Base-by-base conservation (phyloP, 2,797 vertebrate genomes). In the Trachops cirrhosus region DNA sequence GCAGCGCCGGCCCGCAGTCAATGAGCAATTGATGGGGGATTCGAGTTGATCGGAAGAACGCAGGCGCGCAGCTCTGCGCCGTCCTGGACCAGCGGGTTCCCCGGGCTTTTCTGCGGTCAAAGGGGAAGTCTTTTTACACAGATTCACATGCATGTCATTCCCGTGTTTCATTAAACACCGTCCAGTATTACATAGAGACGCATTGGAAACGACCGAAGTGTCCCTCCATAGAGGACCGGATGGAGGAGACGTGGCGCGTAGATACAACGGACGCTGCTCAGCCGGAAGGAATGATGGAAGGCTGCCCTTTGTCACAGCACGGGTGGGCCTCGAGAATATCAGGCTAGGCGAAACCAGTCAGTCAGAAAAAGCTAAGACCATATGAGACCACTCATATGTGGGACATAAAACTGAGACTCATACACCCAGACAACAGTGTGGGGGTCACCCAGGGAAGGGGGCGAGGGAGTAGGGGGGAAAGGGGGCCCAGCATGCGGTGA, bases 181-280 rank as follows among this genome's bases (percentile, higher is more conserved):
- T 68, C 83, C 57, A 39, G 9, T 83, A 79, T 59, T 41, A 74
- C 4, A 37, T 2, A 29, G 68, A 50, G n/a, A 50, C 32, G 19
- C 82, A 32, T 0, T 70, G 91, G 34, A 67, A 34, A 67, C 3
- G 32, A 34, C n/a, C 16, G 6, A 18, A 19, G 16, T 32, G 57
- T 14, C 57, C 73, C 34, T 11, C 19, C 9, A 7, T 7, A 14
- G 46, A 50, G 9, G 11, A 34, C 14, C 9, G 48, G 48, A 15
- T 1, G 4, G 3, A 52, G 75, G 10, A 8, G 22, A 9, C 2
- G 3, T 1, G n/a, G 75, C 1, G 6, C 75, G 9, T 7, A 2
- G 0, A 22, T 4, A 2, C 46, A 34, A 4, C 0, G 9, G n/a
- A 52, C 6, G 0, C 74, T 1, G 2, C 75, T 34, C 48, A 5